These are phyloP conservation scores for Nematostella vectensis DNA, from an alignment of 92 coral and sea anemone genomes.

Conservation along the genomic window DNA sequence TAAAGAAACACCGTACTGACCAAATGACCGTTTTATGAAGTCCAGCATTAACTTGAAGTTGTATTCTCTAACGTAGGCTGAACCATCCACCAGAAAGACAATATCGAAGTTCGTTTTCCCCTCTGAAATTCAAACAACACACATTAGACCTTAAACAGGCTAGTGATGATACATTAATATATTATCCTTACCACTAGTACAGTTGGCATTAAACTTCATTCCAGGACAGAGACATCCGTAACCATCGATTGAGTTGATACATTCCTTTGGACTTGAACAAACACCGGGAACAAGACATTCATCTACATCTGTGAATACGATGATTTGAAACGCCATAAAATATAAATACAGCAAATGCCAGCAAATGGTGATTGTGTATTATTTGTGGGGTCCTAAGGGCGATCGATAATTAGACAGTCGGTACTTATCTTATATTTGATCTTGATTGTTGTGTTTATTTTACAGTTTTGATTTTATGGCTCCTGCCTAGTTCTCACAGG, in stretches of 20 bases:
- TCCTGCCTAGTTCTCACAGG: no score
- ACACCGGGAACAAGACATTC: not conserved
- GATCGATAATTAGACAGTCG: no score
- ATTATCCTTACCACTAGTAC: not conserved
- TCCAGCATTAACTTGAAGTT: constrained; percentile 21
- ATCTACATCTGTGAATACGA: not conserved
- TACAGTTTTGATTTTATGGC: no score
- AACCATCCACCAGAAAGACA: constrained; percentile 32
- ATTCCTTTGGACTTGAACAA: not conserved
- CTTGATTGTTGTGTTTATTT: no score
- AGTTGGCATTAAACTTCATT: not conserved
- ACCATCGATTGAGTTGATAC: not conserved
- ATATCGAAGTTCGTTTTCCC: constrained; percentile 11
- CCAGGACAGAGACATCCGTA: not conserved
- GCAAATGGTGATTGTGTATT: no score
- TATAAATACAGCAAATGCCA: no score
- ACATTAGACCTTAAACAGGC: not conserved
- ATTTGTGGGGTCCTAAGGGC: no score
- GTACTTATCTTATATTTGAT: no score
- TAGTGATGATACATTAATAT: not conserved
- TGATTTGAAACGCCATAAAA: no score
- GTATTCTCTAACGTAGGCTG: constrained; percentile 18
- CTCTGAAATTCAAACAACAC: no score
- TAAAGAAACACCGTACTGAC: constrained; percentile 17
- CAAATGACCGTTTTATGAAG: constrained; percentile 19